Percentiles rank a stretch among this genome's conserved stretches.
Conservation (phyloP, 2,113 vertebrate genomes). For the Suricata suricatta region DNA sequence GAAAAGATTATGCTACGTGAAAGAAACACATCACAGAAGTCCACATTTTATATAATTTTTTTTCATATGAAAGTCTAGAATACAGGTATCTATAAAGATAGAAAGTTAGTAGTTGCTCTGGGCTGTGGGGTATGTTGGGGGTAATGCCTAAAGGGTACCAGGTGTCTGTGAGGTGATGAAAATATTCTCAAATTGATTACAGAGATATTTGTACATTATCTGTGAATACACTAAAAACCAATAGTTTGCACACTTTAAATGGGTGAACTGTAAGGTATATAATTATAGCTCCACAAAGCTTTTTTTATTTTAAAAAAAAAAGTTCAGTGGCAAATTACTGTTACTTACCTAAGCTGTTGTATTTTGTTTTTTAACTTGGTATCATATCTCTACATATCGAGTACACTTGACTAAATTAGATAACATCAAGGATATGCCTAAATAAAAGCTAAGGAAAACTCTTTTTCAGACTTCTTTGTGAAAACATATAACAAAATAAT, state of each 20-base stretch:
- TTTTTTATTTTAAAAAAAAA: background rate
- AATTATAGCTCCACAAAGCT: background rate
- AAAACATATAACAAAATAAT: background rate
- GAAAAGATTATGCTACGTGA: background rate
- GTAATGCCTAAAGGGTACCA: background rate
- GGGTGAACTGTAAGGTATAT: background rate
- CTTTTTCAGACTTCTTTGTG: background rate
- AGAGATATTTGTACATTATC: background rate
- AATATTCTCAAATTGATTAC: background rate
- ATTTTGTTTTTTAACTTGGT: constrained; percentile 15
- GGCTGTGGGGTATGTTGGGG: background rate
- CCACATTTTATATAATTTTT: background rate
- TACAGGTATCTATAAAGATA: background rate
- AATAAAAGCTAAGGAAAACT: background rate
- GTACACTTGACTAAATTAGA: background rate
- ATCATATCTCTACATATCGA: background rate
- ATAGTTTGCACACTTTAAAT: background rate
- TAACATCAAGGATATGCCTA: background rate
- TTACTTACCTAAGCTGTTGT: background rate
- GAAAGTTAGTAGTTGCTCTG: background rate
- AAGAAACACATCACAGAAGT: background rate
- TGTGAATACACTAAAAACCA: background rate
- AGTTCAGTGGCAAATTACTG: background rate
- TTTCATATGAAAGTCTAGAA: background rate
- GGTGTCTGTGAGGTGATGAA: background rate